Evolutionary conservation across 1,140 invertebrate species (phyloP).

Genomic region (Leptopilina boulardi): DNA sequence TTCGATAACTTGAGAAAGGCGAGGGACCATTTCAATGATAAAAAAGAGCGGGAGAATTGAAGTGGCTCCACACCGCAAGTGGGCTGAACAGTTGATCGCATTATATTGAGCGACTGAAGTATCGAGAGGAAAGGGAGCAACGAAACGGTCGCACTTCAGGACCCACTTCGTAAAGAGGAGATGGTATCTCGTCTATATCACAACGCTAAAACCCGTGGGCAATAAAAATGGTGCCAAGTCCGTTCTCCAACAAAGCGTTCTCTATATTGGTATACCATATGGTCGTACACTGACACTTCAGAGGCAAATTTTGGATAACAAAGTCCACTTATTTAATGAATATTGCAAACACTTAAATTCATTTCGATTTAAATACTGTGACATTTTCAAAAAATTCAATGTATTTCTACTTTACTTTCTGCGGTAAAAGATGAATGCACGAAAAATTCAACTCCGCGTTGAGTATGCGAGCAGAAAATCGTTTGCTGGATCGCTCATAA

Average conservation of each 20-base stretch:
- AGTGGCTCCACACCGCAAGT: conserved; percentile 48
- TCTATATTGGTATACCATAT: conserved; percentile 58
- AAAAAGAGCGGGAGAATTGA: conserved; percentile 51
- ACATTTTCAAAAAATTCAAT: too few species aligned
- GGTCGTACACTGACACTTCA: conserved; percentile 1
- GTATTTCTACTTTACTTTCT: too few species aligned
- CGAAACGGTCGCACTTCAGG: conserved; percentile 50
- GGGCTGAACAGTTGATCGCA: conserved; percentile 62
- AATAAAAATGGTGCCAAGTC: conserved; percentile 24
- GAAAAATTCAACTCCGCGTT: background rate
- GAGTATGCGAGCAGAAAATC: conserved; percentile 38
- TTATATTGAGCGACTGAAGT: conserved; percentile 59
- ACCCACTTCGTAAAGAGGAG: conserved; percentile 56
- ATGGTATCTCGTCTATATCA: conserved; percentile 61
- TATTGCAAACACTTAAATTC: background rate
- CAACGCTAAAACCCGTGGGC: conserved; percentile 37
- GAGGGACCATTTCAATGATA: conserved; percentile 17
- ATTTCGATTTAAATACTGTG: too few species aligned
- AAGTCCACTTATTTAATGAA: background rate
- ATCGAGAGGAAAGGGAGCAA: conserved; percentile 50
- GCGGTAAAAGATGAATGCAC: background rate
- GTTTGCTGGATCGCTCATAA: conserved; percentile 71
- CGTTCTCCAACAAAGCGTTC: conserved; percentile 65
- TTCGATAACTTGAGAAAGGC: conserved; percentile 1
- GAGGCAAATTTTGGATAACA: background rate